phyloP scores from a whole-genome alignment of 2,797 vertebrate genomes.

The Hippoglossus hippoglossus region DNA sequence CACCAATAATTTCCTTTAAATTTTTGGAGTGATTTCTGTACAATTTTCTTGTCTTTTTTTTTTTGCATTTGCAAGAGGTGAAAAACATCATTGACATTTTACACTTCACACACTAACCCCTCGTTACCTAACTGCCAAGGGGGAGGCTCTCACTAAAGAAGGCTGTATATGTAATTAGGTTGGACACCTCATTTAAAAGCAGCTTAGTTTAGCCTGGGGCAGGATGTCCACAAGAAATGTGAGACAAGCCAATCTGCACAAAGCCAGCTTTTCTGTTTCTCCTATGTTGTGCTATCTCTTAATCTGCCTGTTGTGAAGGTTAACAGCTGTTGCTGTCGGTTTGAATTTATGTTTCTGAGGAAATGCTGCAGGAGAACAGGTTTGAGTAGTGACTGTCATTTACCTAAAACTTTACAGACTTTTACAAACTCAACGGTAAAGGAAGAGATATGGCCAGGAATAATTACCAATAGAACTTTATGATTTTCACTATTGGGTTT shows the following conservation, averaged over 20 bases:
- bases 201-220: slow-evolving; percentile 45
- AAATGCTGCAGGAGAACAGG: slow-evolving; percentile 11
- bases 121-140: slow-evolving; percentile 38
- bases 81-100: slow-evolving; percentile 41
- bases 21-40: slow-evolving; percentile 12
- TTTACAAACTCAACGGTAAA: background rate
- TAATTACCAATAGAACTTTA: background rate
- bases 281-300: slow-evolving; percentile 34
- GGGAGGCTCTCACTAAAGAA: slow-evolving; percentile 46
- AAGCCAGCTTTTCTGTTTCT: slow-evolving; percentile 30
- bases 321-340: slow-evolving; percentile 52
- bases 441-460: background rate
- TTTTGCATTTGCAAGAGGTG: slow-evolving; percentile 6
- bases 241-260: slow-evolving; percentile 47
- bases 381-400: slow-evolving; percentile 2
- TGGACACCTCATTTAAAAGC: slow-evolving; percentile 57
- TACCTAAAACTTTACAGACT: slow-evolving; percentile 28
- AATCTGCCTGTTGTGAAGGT: slow-evolving; percentile 36
- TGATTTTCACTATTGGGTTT: too few species aligned
- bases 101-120: slow-evolving; percentile 32
- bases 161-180: slow-evolving; percentile 48
- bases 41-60: slow-evolving; percentile 34
- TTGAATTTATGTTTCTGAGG: slow-evolving; percentile 29
- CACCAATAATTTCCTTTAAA: slow-evolving; percentile 20
- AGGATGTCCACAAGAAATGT: slow-evolving; percentile 48